Conservation (phyloP, 1,140 invertebrate genomes). For the Anoplolepis gracilipes region DNA sequence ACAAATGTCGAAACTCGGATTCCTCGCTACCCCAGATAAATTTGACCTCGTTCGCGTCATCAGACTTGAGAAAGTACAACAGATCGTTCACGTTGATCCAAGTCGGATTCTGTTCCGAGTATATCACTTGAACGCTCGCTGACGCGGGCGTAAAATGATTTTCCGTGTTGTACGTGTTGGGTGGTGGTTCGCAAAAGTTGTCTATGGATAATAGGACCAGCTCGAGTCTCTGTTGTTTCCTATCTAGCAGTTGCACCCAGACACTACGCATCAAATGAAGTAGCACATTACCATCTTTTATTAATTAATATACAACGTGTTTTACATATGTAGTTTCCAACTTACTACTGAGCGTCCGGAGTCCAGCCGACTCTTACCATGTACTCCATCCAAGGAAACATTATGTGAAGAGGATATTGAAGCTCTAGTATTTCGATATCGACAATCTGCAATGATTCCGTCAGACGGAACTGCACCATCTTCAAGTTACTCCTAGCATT, state of each 20-base stretch:
- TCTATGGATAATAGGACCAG: conserved; percentile 90
- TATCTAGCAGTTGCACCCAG: conserved; percentile 95
- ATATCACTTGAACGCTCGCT: conserved; percentile 88
- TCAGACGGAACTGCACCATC: conserved; percentile 93
- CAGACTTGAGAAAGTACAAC: conserved; percentile 92
- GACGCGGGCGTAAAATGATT: conserved; percentile 86
- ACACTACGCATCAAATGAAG: conserved; percentile 88
- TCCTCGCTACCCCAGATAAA: conserved; percentile 98
- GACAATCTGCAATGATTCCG: conserved; percentile 88
- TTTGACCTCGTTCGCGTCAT: conserved; percentile 86
- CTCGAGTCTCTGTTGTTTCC: conserved; percentile 94
- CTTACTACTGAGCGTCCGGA: conserved; percentile 94
- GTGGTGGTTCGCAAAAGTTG: conserved; percentile 90
- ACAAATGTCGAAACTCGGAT: conserved; percentile 96
- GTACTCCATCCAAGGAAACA: conserved; percentile 97
- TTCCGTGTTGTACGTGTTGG: conserved; percentile 86
- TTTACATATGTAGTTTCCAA: conserved; percentile 60
- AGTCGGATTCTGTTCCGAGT: conserved; percentile 90
- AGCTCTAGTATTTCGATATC: conserved; percentile 90
- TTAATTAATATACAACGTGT: not conserved
- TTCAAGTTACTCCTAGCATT: conserved; percentile 96
- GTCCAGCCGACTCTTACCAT: conserved; percentile 97
- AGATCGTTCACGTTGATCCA: conserved; percentile 98
- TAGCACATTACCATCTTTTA: not conserved
- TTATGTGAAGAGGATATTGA: conserved; percentile 89